Conservation (phyloP, 1,140 invertebrate species). For the Eumaeus atala region DNA sequence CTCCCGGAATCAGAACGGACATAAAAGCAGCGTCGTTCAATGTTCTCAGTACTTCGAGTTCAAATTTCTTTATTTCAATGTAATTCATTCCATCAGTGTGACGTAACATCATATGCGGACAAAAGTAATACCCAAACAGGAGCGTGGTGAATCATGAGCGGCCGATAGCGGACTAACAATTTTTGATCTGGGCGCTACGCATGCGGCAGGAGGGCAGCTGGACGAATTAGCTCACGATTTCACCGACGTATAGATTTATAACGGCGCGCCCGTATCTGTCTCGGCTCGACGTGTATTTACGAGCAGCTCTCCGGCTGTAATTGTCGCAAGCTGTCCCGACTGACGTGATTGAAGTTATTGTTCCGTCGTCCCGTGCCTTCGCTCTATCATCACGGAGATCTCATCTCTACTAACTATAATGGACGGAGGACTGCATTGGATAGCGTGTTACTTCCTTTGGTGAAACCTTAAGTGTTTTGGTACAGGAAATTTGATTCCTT, state of each 20-base stretch:
- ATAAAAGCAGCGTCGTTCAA: too few species aligned
- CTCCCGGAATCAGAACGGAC: too few species aligned
- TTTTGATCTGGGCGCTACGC: constrained; percentile 14
- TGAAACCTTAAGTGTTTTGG: too few species aligned
- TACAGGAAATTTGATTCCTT: not conserved
- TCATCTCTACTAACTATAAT: not conserved
- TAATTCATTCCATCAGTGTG: too few species aligned
- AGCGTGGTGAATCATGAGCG: not conserved
- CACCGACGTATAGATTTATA: constrained; percentile 21
- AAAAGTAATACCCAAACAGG: too few species aligned
- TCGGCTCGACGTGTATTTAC: constrained; percentile 21
- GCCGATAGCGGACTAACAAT: not conserved
- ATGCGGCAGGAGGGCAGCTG: constrained; percentile 11
- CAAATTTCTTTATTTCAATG: too few species aligned
- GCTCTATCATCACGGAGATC: constrained; percentile 17
- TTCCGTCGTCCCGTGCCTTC: constrained; percentile 4
- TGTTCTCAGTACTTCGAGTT: too few species aligned
- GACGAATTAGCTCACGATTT: constrained; percentile 22
- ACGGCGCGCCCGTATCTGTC: constrained; percentile 20
- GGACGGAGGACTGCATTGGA: too few species aligned
- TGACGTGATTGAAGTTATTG: constrained; percentile 21
- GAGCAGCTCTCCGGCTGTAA: constrained; percentile 20
- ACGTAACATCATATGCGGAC: too few species aligned
- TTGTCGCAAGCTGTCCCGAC: constrained; percentile 18
- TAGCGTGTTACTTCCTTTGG: too few species aligned